Evolutionary conservation across 2,888 invertebrate genomes (phyloP), one percentile per base, ranked within the genome.

Genomic region (Heliconius hortense): DNA sequence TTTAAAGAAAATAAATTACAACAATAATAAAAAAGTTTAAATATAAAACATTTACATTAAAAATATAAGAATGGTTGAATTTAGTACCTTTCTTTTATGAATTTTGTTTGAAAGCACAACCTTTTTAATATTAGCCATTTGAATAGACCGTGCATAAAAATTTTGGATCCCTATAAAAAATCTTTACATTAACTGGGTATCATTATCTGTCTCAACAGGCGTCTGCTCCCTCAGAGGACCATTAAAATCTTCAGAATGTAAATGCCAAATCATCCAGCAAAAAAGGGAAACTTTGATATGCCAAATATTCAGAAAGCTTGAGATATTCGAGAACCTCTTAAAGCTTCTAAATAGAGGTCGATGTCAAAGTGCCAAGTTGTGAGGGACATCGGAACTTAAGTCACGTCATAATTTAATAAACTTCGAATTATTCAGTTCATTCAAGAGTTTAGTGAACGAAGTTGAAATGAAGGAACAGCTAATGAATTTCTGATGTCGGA

Each of bases 331-430:
- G 66, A 77, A 56, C 39, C 64, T 74, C 64, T 74, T 70, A 68
- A 73, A 76, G 71, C 71, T 73, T 59, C 39, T 71, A 67, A 77
- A 77, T 76, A 67, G 73, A 62, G 68, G 67, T 74, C 72, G 62
- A 31, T 72, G 69, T 76, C 78, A 74, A 70, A 74, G 66, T 75
- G 75, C 72, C 78, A 73, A 73, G 67, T 75, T 67, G 72, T 67
- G 69, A 76, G 69, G 60, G 43, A 74, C 73, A 74, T 67, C 39
- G 74, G 67, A 76, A 72, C 69, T 69, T 72, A 63, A 74, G 72
- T 70, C 75, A 75, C 72, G 76, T 77, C 69, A 79, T 79, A 75
- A 80, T 77, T 77, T 77, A 76, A 77, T 79, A 77, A 79, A 70
- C 72, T 72, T 71, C 67, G 74, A 80, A 77, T 78, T 75, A 78